Evolutionary conservation across 2,888 invertebrate genomes (phyloP).

Genomic region (Aelia acuminata): DNA sequence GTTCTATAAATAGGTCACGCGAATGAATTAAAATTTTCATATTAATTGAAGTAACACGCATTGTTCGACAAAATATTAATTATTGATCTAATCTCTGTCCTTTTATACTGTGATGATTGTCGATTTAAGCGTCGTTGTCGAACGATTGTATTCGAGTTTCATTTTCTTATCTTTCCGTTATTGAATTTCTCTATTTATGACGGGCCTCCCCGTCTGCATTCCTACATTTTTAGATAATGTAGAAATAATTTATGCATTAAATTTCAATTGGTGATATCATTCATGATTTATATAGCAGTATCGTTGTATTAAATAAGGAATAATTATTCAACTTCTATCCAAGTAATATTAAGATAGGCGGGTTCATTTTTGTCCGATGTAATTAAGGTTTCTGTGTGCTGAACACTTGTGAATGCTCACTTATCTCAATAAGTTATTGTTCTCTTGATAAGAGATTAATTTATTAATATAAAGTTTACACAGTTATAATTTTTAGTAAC

Average conservation of each 20-base stretch:
- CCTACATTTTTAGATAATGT: not conserved
- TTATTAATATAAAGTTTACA: constrained; percentile 6
- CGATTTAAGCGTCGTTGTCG: not conserved
- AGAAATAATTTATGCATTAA: not conserved
- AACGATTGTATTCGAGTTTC: constrained; percentile 4
- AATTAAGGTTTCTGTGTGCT: not conserved
- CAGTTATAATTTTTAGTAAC: not conserved
- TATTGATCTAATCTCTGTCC: not conserved
- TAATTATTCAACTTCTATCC: not conserved
- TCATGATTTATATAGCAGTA: not conserved
- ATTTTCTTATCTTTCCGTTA: not conserved
- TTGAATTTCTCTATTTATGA: constrained; percentile 9
- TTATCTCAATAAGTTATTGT: not conserved
- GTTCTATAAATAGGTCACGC: no score
- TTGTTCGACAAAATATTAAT: not conserved
- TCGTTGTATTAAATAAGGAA: not conserved
- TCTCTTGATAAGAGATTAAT: constrained; percentile 23
- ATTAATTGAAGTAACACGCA: not conserved
- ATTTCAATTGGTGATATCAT: not conserved
- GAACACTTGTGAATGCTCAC: not conserved
- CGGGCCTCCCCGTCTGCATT: not conserved
- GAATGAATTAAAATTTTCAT: not conserved
- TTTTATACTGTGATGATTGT: not conserved
- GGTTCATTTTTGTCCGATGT: not conserved
- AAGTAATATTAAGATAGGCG: not conserved